phyloP scores from a whole-genome alignment of 2,888 invertebrate species.

The Oscheius myriophilus region DNA sequence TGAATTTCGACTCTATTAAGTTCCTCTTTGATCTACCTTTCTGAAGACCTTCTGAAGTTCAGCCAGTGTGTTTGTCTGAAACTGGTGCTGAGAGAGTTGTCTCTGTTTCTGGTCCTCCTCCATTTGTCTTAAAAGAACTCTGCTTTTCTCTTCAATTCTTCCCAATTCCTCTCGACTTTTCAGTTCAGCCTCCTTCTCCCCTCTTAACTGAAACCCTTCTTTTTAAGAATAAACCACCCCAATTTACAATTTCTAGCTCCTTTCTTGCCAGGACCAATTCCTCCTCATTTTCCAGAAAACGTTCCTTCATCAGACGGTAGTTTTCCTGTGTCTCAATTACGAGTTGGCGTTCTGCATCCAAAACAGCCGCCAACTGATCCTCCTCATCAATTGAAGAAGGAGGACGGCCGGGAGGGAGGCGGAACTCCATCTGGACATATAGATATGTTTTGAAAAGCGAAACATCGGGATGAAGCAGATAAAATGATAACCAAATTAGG shows the following conservation, averaged over 20 bases:
- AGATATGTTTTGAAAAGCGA: too few relatives aligned
- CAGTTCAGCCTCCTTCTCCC: slow-evolving; percentile 20
- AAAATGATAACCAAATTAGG: too few relatives aligned
- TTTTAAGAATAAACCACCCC: background rate
- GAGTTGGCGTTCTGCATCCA: slow-evolving; percentile 17
- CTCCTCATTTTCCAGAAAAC: slow-evolving; percentile 8
- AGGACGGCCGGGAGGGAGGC: too few relatives aligned
- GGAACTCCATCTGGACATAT: too few relatives aligned
- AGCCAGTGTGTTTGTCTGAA: slow-evolving; percentile 21
- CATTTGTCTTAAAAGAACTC: slow-evolving; percentile 13
- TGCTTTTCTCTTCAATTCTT: slow-evolving; percentile 18
- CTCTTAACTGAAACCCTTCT: slow-evolving; percentile 11
- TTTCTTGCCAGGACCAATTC: slow-evolving; percentile 15
- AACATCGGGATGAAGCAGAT: too few relatives aligned
- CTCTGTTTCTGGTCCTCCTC: slow-evolving; percentile 20
- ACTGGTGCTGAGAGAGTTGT: slow-evolving; percentile 18
- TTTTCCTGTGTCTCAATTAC: slow-evolving; percentile 24
- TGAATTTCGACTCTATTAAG: background rate
- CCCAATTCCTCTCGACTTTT: slow-evolving; percentile 9
- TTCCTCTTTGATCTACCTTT: slow-evolving; percentile 23
- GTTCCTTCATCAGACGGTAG: slow-evolving; percentile 10
- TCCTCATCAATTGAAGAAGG: too few relatives aligned
- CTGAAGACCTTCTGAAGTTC: slow-evolving; percentile 27
- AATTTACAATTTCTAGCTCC: slow-evolving; percentile 17
- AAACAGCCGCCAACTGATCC: background rate